Conservation (phyloP, 35 echinoderm and acorn worm species). For the Heliocidaris tuberculata region DNA sequence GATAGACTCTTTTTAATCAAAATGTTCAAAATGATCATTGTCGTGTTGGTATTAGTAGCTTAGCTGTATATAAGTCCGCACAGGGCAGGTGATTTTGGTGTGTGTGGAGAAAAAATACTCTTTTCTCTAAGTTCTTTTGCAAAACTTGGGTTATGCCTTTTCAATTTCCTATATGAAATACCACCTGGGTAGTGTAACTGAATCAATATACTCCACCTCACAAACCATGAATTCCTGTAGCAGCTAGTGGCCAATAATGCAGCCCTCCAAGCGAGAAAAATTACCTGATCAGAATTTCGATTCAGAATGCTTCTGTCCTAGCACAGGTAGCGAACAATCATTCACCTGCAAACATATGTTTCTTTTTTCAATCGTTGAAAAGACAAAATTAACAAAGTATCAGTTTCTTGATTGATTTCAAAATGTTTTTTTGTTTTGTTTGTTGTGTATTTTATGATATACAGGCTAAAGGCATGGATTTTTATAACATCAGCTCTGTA, state of each 20-base stretch:
- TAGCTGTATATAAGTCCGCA: background rate
- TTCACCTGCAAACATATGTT: background rate
- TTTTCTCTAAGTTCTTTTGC: background rate
- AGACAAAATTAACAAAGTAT: background rate
- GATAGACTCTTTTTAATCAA: background rate
- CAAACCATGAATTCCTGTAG: conserved; percentile 2
- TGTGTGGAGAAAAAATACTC: background rate
- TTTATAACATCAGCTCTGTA: background rate
- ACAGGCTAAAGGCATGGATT: background rate
- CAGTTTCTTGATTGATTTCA: background rate
- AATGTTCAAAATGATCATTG: background rate
- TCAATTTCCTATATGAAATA: background rate
- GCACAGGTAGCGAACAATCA: background rate
- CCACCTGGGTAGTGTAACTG: background rate
- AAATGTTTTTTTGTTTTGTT: background rate
- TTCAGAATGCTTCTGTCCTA: background rate
- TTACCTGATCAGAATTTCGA: background rate
- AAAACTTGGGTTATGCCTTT: background rate
- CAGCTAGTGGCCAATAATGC: background rate
- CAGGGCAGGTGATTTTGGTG: background rate
- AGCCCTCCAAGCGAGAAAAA: background rate
- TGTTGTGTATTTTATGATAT: background rate
- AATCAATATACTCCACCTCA: background rate
- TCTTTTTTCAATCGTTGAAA: background rate
- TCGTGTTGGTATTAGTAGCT: background rate